Evolutionary conservation across 2,113 vertebrate genomes (phyloP).

Genomic region (Natator depressus): DNA sequence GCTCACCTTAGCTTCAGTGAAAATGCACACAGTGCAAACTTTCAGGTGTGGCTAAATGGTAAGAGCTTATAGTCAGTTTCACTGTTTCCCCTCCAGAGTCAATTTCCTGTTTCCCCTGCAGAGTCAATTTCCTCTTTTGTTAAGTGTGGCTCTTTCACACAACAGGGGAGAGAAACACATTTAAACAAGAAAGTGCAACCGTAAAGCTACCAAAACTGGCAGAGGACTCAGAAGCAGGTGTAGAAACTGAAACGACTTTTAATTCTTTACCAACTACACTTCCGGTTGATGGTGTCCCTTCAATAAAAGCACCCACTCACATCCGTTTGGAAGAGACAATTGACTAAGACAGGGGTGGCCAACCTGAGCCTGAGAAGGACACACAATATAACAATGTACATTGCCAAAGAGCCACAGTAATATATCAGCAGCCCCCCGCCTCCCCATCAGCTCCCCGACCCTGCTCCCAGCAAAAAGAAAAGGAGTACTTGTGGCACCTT

Average conservation of each 20-base stretch:
- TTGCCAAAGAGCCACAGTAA: no score
- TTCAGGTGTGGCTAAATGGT: accelerated
- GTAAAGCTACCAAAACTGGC: neutral
- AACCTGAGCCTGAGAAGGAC: no score
- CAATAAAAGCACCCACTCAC: neutral
- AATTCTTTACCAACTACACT: neutral
- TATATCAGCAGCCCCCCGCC: no score
- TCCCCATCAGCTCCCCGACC: no score
- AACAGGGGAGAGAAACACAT: neutral
- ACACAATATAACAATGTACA: no score
- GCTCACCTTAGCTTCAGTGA: neutral
- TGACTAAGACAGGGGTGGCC: neutral
- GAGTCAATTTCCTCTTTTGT: neutral
- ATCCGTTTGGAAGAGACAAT: neutral
- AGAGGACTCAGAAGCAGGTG: neutral
- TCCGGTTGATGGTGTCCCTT: neutral
- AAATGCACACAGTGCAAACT: neutral
- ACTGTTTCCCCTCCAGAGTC: neutral
- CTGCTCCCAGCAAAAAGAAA: no score
- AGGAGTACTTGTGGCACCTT: no score
- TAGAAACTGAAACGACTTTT: neutral
- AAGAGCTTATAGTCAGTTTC: neutral
- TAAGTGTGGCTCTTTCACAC: neutral
- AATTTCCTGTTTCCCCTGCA: neutral
- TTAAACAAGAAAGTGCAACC: neutral